Conservation (phyloP, 2,797 vertebrate species). For the Gadopsis bispinosus region DNA sequence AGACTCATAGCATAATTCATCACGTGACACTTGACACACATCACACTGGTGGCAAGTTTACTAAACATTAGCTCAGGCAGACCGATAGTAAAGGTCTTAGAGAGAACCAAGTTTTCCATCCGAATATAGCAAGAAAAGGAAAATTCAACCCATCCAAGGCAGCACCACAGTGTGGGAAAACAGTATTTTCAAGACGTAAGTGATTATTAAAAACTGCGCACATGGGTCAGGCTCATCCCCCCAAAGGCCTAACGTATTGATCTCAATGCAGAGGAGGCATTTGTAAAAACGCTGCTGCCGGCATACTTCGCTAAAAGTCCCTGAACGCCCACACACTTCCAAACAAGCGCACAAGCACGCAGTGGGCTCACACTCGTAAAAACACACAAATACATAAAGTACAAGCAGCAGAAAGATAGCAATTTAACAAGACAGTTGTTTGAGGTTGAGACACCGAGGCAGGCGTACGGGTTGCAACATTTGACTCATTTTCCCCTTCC, state of each 20-base stretch:
- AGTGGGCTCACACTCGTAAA: conserved; percentile 16
- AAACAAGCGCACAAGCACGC: conserved; percentile 55
- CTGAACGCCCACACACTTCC: conserved; percentile 70
- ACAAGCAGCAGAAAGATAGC: conserved; percentile 11
- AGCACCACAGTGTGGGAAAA: conserved; percentile 21
- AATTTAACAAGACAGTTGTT: conserved; percentile 37
- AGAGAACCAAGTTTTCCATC: not conserved
- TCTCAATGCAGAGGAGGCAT: conserved; percentile 78
- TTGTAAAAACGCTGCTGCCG: conserved; percentile 72
- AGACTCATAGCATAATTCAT: conserved; percentile 11
- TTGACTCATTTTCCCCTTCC: conserved; percentile 3
- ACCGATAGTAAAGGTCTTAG: not conserved
- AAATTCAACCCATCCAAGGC: conserved; percentile 20
- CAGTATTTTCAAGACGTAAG: conserved; percentile 50
- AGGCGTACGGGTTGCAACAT: conserved; percentile 4
- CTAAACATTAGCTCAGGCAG: not conserved
- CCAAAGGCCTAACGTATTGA: conserved; percentile 69
- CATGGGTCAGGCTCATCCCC: conserved; percentile 69
- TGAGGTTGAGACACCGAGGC: conserved; percentile 1
- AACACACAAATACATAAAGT: conserved; percentile 12
- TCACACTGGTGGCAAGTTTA: not conserved
- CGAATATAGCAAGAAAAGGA: conserved; percentile 7
- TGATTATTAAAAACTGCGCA: conserved; percentile 71
- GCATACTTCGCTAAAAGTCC: conserved; percentile 71
- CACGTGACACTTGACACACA: conserved; percentile 18